A percentile compares a stretch with the other conserved stretches of the same genome.
Evolutionary conservation across 2,888 invertebrate genomes (phyloP).

Genomic region (Drosophila multiciliata): DNA sequence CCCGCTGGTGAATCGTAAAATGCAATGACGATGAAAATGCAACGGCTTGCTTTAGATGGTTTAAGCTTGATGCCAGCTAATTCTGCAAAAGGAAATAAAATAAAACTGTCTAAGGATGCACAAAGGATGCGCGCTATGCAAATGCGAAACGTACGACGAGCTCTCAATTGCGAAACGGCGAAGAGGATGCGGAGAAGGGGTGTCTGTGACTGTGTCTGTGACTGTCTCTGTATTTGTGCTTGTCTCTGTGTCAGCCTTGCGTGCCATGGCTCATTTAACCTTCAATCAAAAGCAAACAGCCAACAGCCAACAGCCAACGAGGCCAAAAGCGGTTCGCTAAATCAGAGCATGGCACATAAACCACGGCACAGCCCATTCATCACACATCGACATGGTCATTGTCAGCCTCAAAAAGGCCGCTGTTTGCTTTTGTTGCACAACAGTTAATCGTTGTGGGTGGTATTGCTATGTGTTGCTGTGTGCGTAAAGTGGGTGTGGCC

Average conservation of each 20-base stretch:
- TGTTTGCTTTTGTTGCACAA: constrained; percentile 27
- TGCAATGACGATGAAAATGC: constrained; percentile 14
- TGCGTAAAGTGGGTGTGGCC: constrained; percentile 18
- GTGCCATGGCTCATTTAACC: constrained; percentile 75
- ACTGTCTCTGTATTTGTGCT: constrained; percentile 1
- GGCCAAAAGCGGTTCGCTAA: constrained; percentile 44
- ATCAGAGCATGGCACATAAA: constrained; percentile 41
- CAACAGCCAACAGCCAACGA: constrained; percentile 36
- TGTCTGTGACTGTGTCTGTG: neutral
- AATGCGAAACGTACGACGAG: constrained; percentile 28
- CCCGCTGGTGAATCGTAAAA: constrained; percentile 45
- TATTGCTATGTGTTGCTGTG: neutral
- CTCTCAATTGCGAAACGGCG: neutral
- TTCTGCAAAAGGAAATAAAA: constrained; percentile 71
- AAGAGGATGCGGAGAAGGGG: neutral
- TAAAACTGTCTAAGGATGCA: constrained; percentile 67
- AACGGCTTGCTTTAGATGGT: constrained; percentile 50
- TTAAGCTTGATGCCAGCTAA: constrained; percentile 62
- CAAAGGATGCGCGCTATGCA: constrained; percentile 58
- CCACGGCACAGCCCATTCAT: constrained; percentile 22
- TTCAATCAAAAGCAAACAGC: constrained; percentile 76
- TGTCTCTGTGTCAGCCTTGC: constrained; percentile 35
- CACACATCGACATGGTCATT: constrained; percentile 58
- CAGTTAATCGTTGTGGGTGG: constrained; percentile 40
- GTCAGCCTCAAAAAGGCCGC: constrained; percentile 39